Conservation (phyloP, 2,113 vertebrate species). For the Pygoscelis antarcticus region DNA sequence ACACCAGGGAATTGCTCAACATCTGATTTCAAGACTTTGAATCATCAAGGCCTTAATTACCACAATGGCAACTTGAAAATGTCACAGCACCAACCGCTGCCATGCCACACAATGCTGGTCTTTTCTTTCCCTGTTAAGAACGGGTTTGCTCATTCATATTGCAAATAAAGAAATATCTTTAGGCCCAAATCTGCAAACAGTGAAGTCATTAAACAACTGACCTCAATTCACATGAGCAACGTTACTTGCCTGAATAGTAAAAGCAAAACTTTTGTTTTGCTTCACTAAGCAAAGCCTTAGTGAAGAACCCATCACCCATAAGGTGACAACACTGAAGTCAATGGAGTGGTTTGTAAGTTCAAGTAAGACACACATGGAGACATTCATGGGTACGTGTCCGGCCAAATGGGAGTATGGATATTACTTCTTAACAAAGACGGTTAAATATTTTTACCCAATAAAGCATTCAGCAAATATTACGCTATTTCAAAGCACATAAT, state of each 20-base stretch:
- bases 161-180: constrained; percentile 27
- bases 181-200: neutral
- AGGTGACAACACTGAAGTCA: neutral
- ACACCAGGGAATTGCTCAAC: constrained; percentile 25
- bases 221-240: neutral
- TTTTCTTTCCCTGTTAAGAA: neutral
- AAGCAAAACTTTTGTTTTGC: neutral
- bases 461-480: constrained; percentile 10
- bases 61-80: constrained; percentile 14
- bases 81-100: neutral
- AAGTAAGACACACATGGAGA: neutral
- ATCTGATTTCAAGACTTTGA: constrained; percentile 47
- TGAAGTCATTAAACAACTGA: constrained; percentile 11
- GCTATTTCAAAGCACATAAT: neutral
- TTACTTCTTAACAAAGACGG: neutral
- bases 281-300: neutral
- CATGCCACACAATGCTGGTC: neutral
- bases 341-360: neutral
- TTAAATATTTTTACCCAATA: neutral
- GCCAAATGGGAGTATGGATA: neutral
- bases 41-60: constrained; percentile 15
- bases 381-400: neutral
- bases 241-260: neutral
- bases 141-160: constrained; percentile 7
- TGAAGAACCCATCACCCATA: neutral